Conservation (phyloP, 2,888 invertebrate genomes). For the Eupithecia pulchellata region DNA sequence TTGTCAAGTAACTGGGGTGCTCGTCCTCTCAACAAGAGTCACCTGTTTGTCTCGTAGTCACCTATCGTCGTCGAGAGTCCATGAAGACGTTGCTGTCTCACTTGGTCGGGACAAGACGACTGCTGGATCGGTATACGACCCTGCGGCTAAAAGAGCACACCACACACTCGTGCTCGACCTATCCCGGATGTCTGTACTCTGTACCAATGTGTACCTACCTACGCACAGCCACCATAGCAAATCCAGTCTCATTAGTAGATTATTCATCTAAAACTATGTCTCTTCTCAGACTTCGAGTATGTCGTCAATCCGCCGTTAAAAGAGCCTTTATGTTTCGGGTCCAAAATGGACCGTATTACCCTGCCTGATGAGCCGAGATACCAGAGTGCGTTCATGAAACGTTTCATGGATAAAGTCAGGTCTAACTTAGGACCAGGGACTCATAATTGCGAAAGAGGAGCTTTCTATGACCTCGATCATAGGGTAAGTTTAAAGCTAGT, state of each 20-base stretch:
- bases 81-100: too few species aligned
- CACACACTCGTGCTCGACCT: too few species aligned
- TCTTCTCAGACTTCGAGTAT: conserved; percentile 81
- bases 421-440: conserved; percentile 67
- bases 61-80: too few species aligned
- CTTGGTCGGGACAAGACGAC: too few species aligned
- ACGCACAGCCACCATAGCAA: background rate
- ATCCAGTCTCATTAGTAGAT: background rate
- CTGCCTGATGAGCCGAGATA: conserved; percentile 74
- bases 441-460: conserved; percentile 63
- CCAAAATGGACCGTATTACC: conserved; percentile 73
- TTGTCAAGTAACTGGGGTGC: too few species aligned
- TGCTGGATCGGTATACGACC: too few species aligned
- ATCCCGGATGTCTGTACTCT: background rate
- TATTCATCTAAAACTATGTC: background rate
- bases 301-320: conserved; percentile 79
- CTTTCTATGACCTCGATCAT: conserved; percentile 68
- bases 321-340: conserved; percentile 82
- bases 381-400: conserved; percentile 80
- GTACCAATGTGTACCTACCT: too few species aligned
- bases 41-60: too few species aligned
- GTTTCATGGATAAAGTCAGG: conserved; percentile 59
- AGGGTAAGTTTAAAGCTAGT: conserved; percentile 57
- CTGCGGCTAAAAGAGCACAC: too few species aligned
- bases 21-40: too few species aligned